Base-by-base conservation (phyloP, 1,140 invertebrate species). In the Pseudomyrmex gracilis region DNA sequence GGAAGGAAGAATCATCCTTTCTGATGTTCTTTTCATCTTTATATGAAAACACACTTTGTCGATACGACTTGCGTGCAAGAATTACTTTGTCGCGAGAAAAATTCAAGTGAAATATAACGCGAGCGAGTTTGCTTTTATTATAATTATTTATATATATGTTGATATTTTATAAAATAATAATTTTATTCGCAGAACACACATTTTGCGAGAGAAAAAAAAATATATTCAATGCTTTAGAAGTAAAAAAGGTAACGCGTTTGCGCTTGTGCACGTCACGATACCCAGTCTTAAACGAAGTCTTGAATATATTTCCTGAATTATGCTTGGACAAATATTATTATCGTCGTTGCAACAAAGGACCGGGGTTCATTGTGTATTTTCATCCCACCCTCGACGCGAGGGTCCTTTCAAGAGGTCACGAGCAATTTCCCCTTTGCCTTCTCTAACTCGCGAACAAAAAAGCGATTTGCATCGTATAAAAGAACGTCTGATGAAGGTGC, bases 381-480 rank as follows among this genome's bases (percentile, higher is more conserved):
- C 82, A 74, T 88, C 45, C 73, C 49, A 51, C 20, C 34, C 34
- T 13, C 55, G 34, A 64, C 61, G 53, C 71, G 24, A 51, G 34
- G 47, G 13, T 78, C 57, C 61, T 85, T 89, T 85, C 71, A 68
- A 67, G 17, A 77, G 87, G 87, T 84, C 87, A 82, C 74, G 68
- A 87, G 85, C 64, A 73, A 86, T 89, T 90, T 90, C 85, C 82
- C 15, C 70, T 70, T 76, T 73, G 76, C 82, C 20, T 66, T 80
- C 64, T 85, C 47, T 57, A 58, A 53, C 66, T 63, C 53, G 58
- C 60, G 70, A 58, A 89, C 80, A 85, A 87, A 90, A 89, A 90
- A 89, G 70, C 87, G 84, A 90, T 89, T 87, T 90, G 76, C 85
- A 84, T 88, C 64, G 86, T 63, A 84, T 90, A 86, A 90, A 90